These are phyloP conservation scores for Falco berigora DNA, from an alignment of 2,797 vertebrate species.

Conservation along the genomic window DNA sequence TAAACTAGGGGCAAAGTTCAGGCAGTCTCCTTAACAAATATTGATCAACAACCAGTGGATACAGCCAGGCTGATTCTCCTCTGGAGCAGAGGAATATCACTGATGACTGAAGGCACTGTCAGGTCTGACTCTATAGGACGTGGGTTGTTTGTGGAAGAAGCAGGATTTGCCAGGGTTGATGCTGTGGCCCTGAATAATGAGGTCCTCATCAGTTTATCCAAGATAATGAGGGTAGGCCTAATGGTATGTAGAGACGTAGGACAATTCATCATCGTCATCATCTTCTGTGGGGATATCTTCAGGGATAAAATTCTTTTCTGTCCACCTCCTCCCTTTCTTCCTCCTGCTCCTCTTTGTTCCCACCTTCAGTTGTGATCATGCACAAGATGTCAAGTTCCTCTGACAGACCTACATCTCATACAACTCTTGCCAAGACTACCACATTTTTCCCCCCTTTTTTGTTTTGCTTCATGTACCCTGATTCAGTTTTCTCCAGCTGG, in stretches of 20 bases:
- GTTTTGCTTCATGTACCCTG: neutral
- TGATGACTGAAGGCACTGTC: neutral
- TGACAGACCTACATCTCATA: neutral
- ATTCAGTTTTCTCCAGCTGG: neutral
- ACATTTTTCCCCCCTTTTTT: neutral
- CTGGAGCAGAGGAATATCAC: neutral
- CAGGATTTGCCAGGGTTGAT: neutral
- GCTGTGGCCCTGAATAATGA: neutral
- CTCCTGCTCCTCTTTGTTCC: neutral
- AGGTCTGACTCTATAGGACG: neutral
- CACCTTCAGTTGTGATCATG: neutral
- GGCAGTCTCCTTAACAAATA: neutral
- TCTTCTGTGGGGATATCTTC: neutral
- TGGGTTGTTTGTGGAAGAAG: neutral
- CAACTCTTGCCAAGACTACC: neutral
- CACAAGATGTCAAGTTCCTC: neutral
- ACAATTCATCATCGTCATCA: neutral
- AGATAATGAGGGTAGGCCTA: neutral
- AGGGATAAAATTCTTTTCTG: neutral
- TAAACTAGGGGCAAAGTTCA: neutral
- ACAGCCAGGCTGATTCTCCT: neutral
- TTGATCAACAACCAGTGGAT: neutral
- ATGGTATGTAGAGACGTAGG: neutral
- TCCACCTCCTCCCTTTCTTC: neutral
- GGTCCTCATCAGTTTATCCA: neutral